Evolutionary conservation across 2,888 invertebrate species (phyloP).

Genomic region (Hipparchia semele): DNA sequence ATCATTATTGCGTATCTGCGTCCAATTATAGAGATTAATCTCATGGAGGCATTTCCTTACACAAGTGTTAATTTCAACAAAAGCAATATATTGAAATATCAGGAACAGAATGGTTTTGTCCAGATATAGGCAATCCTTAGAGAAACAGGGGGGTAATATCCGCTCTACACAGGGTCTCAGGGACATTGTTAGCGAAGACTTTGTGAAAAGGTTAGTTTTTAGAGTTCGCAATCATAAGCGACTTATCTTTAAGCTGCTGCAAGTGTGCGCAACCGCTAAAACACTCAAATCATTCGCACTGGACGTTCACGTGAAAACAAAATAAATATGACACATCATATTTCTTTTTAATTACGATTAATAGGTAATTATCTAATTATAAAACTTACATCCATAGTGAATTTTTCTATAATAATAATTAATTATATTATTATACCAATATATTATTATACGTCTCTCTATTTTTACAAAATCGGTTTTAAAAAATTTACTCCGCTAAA

Average conservation of each 20-base stretch:
- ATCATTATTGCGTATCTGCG: too few species aligned
- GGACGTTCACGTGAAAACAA: constrained; percentile 24
- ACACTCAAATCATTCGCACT: constrained; percentile 19
- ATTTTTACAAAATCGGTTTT: not conserved
- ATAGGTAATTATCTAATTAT: constrained; percentile 6
- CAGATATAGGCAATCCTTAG: too few species aligned
- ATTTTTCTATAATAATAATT: not conserved
- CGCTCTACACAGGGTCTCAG: too few species aligned
- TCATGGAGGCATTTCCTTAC: too few species aligned
- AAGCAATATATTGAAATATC: too few species aligned
- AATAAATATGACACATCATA: constrained; percentile 23
- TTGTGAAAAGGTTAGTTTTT: too few species aligned
- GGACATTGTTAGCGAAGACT: too few species aligned
- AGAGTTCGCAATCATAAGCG: too few species aligned
- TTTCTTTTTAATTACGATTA: constrained; percentile 3
- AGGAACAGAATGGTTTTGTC: too few species aligned
- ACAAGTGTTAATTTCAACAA: too few species aligned
- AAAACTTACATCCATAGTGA: constrained; percentile 12
- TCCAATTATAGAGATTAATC: too few species aligned
- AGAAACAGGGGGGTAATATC: too few species aligned
- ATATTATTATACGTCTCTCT: constrained; percentile 14
- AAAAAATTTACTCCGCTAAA: not conserved
- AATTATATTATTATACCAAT: constrained; percentile 18
- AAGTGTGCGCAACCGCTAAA: not conserved
- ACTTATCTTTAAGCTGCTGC: not conserved